Evolutionary conservation across 2,888 invertebrate genomes (phyloP).

Genomic region (Amaurobius ferox): DNA sequence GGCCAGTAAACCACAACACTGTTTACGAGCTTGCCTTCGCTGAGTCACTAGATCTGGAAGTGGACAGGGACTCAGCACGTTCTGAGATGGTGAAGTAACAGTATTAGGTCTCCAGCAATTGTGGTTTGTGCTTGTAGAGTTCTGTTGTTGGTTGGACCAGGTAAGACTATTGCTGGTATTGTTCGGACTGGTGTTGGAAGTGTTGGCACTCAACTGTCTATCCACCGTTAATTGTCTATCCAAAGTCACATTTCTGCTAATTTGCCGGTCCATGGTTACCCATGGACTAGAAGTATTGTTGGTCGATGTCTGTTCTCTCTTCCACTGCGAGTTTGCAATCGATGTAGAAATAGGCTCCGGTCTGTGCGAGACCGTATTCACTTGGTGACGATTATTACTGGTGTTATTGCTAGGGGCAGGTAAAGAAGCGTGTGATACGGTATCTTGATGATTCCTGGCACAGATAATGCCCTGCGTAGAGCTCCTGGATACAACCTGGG

Average conservation of each 20-base stretch:
- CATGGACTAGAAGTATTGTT: constrained; percentile 46
- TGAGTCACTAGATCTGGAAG: constrained; percentile 68
- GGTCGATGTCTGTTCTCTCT: constrained; percentile 37
- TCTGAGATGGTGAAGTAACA: constrained; percentile 52
- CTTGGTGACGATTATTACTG: constrained; percentile 38
- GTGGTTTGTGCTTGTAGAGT: not conserved
- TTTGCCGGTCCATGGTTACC: constrained; percentile 55
- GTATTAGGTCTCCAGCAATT: constrained; percentile 59
- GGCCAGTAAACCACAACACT: constrained; percentile 64
- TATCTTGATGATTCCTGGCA: constrained; percentile 56
- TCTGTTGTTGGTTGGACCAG: constrained; percentile 1
- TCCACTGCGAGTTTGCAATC: constrained; percentile 30
- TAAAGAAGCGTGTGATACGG: constrained; percentile 34
- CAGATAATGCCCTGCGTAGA: constrained; percentile 65
- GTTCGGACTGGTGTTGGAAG: constrained; percentile 17
- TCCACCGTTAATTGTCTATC: constrained; percentile 3
- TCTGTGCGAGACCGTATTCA: not conserved
- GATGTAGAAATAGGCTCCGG: constrained; percentile 20
- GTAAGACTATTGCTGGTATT: constrained; percentile 21
- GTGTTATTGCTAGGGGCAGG: constrained; percentile 26
- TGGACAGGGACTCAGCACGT: constrained; percentile 59
- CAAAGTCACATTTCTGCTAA: constrained; percentile 5
- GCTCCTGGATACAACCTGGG: constrained; percentile 59
- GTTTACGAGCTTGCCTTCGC: constrained; percentile 62
- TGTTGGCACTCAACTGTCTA: constrained; percentile 31